phyloP scores from a whole-genome alignment of 2,797 vertebrate genomes.

The Leuciscus waleckii region DNA sequence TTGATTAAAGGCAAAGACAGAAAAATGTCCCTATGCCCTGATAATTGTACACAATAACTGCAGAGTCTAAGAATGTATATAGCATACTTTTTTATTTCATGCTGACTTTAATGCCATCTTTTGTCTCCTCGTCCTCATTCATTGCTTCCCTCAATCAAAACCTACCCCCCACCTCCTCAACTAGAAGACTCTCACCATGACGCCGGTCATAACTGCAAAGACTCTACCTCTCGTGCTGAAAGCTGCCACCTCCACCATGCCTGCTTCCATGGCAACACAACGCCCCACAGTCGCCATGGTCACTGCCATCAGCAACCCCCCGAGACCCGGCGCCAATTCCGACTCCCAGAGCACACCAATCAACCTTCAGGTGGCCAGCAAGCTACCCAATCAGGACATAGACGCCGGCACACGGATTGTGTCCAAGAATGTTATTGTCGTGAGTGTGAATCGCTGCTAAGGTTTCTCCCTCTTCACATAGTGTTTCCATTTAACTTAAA shows the following conservation, averaged over 20 bases:
- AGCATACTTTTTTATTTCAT: not conserved
- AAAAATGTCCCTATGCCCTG: too few relatives aligned
- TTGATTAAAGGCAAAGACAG: not conserved
- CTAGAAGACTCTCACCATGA: conserved; percentile 92
- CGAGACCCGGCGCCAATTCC: conserved; percentile 87
- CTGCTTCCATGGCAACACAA: conserved; percentile 89
- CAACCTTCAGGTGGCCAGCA: conserved; percentile 95
- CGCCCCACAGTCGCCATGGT: conserved; percentile 96
- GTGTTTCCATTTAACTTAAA: conserved; percentile 1
- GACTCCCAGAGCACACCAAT: conserved; percentile 91
- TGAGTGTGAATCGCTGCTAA: conserved; percentile 63
- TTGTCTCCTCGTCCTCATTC: not conserved
- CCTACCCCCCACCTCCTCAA: conserved; percentile 62
- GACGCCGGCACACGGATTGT: conserved; percentile 89
- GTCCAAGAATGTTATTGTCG: conserved; percentile 82
- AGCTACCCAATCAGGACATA: conserved; percentile 87
- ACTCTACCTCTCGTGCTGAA: conserved; percentile 99
- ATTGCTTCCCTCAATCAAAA: not conserved
- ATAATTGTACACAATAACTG: not conserved
- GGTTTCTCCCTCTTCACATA: not conserved
- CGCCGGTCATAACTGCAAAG: conserved; percentile 96
- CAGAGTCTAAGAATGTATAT: not conserved
- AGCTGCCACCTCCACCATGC: conserved; percentile 90
- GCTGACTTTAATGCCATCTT: not conserved
- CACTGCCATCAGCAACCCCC: conserved; percentile 89